Evolutionary conservation across 2,113 vertebrate species (phyloP).

Genomic region (Paramisgurnus dabryanus): DNA sequence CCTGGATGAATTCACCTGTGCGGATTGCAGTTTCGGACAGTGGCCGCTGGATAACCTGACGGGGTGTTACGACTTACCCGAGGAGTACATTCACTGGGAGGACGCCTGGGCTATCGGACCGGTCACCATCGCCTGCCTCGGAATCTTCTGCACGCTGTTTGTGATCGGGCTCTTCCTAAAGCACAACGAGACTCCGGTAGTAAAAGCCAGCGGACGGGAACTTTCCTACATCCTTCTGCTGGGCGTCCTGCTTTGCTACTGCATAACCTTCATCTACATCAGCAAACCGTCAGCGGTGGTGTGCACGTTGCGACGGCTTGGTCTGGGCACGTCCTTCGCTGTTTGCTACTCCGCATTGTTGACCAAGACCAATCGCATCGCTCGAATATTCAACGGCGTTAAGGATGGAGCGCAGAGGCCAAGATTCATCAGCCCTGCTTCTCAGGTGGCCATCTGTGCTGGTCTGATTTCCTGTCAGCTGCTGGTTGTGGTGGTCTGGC

Average conservation of each 20-base stretch:
- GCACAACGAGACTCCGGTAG: constrained; percentile 91
- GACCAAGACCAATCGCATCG: constrained; percentile 97
- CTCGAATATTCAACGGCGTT: constrained; percentile 93
- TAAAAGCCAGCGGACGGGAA: constrained; percentile 95
- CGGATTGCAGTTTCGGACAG: constrained; percentile 89
- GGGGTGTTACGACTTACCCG: constrained; percentile 90
- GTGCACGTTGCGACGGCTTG: constrained; percentile 89
- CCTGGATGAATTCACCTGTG: constrained; percentile 91
- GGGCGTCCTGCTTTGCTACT: constrained; percentile 95
- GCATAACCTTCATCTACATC: constrained; percentile 97
- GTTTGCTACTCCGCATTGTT: constrained; percentile 96
- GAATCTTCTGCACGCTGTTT: constrained; percentile 89
- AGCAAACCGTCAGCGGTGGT: constrained; percentile 88
- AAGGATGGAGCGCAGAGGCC: constrained; percentile 92
- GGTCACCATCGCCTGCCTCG: constrained; percentile 91
- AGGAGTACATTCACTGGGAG: constrained; percentile 95
- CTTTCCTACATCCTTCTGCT: constrained; percentile 95
- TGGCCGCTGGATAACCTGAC: constrained; percentile 92
- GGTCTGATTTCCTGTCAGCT: constrained; percentile 95
- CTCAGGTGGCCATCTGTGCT: constrained; percentile 94
- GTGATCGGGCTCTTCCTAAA: constrained; percentile 88
- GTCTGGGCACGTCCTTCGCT: constrained; percentile 91
- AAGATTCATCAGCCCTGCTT: constrained; percentile 92
- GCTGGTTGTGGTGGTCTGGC: constrained; percentile 90
- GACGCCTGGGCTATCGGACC: constrained; percentile 95